phyloP scores from a whole-genome alignment of 1,140 invertebrate genomes.

The Adelges cooleyi region DNA sequence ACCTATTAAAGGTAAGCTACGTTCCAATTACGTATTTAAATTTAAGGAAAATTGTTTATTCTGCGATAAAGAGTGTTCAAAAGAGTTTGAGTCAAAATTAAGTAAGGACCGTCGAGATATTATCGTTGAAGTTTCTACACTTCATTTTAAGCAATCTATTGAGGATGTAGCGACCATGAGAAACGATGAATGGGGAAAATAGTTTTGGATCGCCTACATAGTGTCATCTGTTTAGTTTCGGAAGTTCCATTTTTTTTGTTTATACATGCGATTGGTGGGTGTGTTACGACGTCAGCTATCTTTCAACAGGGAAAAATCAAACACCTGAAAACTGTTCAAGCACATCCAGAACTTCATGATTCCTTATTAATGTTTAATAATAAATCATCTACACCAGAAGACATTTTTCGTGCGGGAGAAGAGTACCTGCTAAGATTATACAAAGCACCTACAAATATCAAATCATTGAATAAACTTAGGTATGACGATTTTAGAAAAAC shows the following conservation, averaged over 20 bases:
- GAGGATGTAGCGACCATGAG: not conserved
- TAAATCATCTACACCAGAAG: not conserved
- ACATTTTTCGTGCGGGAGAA: not conserved
- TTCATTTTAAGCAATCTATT: not conserved
- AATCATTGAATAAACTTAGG: not conserved
- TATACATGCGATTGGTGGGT: conserved; percentile 31
- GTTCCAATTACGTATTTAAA: not conserved
- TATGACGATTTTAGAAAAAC: not conserved
- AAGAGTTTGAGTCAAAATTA: not conserved
- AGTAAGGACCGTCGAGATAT: not conserved
- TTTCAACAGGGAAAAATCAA: conserved; percentile 30
- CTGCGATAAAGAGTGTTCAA: not conserved
- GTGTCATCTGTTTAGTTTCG: not conserved
- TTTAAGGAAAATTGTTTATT: conserved; percentile 12
- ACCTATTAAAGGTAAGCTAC: not conserved
- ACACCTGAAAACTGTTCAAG: not conserved
- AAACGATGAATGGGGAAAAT: not conserved
- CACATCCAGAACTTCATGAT: not conserved
- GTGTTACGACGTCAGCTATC: conserved; percentile 31
- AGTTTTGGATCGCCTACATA: not conserved
- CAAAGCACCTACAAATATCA: not conserved
- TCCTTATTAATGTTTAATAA: conserved; percentile 10
- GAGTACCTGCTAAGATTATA: not conserved
- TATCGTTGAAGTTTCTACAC: not conserved
- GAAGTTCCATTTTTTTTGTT: conserved; percentile 27